A percentile compares a stretch with the other conserved stretches of the same genome.
These are phyloP conservation scores for Rhorus exstirpatorius DNA, from an alignment of 2,888 invertebrate genomes.

Conservation along the genomic window DNA sequence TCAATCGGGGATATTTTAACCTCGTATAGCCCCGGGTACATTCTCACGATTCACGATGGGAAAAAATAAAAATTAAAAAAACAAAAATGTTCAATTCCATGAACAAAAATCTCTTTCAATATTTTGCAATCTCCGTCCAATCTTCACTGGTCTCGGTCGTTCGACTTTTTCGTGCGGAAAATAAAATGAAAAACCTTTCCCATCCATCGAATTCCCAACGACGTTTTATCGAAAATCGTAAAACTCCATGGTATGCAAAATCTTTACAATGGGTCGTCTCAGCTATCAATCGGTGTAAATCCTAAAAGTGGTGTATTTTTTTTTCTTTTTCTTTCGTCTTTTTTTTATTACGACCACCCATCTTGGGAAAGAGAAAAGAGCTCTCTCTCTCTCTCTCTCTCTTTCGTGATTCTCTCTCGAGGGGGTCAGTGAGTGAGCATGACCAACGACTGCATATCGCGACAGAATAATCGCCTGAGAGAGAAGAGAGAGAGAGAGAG, in stretches of 20 bases:
- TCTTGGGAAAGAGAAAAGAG: constrained; percentile 37
- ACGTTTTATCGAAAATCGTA: no score
- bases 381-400: constrained; percentile 13
- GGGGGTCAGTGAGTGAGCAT: constrained; percentile 56
- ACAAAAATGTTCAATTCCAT: constrained; percentile 14
- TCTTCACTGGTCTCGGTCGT: neutral
- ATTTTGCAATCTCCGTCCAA: constrained; percentile 3
- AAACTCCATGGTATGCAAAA: neutral
- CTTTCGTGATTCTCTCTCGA: constrained; percentile 50
- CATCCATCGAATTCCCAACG: no score
- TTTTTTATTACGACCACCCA: no score
- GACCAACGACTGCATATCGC: constrained; percentile 63
- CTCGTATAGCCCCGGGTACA: neutral
- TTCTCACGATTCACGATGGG: constrained; percentile 4
- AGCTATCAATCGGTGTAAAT: constrained; percentile 22
- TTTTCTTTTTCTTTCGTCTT: no score
- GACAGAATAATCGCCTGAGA: constrained; percentile 60
- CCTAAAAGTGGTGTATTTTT: constrained; percentile 28
- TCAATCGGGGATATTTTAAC: constrained; percentile 23
- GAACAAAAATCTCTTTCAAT: constrained; percentile 20
- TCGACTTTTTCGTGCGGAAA: neutral
- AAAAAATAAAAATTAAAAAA: no score
- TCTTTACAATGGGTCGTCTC: neutral
- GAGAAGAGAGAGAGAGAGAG: no score
- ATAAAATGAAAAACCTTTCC: no score